These are phyloP conservation scores for Atractosteus spatula DNA, from an alignment of 2,113 vertebrate species.

Conservation along the genomic window DNA sequence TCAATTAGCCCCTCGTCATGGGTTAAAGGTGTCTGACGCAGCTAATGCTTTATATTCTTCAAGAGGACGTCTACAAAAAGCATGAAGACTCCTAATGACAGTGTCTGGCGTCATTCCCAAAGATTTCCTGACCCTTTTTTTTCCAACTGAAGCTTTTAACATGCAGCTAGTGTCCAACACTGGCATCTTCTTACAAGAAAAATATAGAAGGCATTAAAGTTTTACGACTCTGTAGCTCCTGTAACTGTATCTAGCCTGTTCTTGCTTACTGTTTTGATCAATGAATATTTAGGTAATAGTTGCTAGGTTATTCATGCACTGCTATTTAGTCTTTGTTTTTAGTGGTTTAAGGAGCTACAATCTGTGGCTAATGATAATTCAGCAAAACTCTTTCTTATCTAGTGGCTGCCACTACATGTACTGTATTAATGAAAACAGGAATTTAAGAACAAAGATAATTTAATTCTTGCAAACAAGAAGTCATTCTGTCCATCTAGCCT, in stretches of 20 bases:
- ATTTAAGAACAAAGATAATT: too few species aligned
- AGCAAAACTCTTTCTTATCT: too few species aligned
- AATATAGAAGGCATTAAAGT: constrained; percentile 58
- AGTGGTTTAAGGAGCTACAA: too few species aligned
- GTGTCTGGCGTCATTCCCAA: constrained; percentile 69
- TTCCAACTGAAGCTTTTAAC: constrained; percentile 72
- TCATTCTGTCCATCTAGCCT: too few species aligned
- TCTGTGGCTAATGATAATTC: too few species aligned
- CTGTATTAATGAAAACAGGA: too few species aligned
- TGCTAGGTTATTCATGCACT: background rate
- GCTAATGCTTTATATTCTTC: constrained; percentile 53
- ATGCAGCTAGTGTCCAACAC: constrained; percentile 53
- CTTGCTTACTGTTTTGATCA: constrained; percentile 54
- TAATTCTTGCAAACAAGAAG: too few species aligned
- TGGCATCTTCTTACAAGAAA: constrained; percentile 68
- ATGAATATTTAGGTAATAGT: constrained; percentile 11
- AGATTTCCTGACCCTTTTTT: constrained; percentile 43
- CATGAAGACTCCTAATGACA: constrained; percentile 54
- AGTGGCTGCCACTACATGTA: too few species aligned
- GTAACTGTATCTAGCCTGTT: constrained; percentile 62
- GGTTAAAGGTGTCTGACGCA: constrained; percentile 16
- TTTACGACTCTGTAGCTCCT: constrained; percentile 53
- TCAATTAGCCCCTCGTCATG: background rate
- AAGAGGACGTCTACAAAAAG: constrained; percentile 54
- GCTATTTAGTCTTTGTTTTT: too few species aligned